A percentile compares a stretch with the other conserved stretches of the same genome.
Conservation (phyloP, 2,888 invertebrate species). For the Polietes domitor region DNA sequence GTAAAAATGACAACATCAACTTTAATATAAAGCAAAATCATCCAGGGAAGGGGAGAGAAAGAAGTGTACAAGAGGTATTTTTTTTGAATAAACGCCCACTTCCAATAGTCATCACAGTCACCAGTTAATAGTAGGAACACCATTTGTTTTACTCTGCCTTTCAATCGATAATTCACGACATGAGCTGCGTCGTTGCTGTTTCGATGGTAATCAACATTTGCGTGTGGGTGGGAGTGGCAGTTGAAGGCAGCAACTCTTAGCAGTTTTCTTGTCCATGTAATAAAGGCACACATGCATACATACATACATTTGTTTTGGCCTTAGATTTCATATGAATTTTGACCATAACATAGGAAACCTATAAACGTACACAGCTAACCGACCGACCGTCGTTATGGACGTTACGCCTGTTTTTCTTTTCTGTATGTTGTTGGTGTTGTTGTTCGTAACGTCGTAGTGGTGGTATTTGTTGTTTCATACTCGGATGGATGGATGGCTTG, state of each 20-base stretch:
- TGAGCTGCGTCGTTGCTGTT: neutral
- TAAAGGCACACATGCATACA: neutral
- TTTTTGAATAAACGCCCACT: conserved; percentile 2
- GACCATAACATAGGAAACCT: neutral
- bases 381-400: neutral
- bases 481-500: neutral
- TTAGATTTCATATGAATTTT: conserved; percentile 22
- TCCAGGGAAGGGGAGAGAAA: neutral
- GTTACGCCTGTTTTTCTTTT: conserved; percentile 58
- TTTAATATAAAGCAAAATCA: neutral
- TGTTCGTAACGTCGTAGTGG: neutral
- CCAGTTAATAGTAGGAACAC: neutral
- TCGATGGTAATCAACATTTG: conserved; percentile 18
- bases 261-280: neutral
- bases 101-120: neutral
- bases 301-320: conserved; percentile 13
- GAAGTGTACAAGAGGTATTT: neutral
- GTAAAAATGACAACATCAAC: neutral
- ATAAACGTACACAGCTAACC: conserved; percentile 15
- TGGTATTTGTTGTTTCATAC: conserved; percentile 5
- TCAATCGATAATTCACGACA: conserved; percentile 18
- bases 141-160: neutral
- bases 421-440: neutral
- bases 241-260: conserved; percentile 26
- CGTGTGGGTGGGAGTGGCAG: conserved; percentile 62